These are phyloP conservation scores for Xylota segnis DNA, from an alignment of 2,888 invertebrate genomes.

Conservation along the genomic window DNA sequence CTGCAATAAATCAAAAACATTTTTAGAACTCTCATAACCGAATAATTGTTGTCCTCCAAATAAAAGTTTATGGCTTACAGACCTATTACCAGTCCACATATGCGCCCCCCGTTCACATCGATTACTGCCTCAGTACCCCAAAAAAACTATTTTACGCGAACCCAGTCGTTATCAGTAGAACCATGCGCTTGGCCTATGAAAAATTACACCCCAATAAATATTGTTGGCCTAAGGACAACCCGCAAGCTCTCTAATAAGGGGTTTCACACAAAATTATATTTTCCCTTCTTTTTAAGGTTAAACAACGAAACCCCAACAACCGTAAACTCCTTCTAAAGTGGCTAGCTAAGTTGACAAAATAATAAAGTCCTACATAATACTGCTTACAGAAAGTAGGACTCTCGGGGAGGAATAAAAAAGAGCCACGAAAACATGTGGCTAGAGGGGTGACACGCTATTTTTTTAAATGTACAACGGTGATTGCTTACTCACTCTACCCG, in stretches of 20 bases:
- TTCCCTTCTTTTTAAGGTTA: background rate
- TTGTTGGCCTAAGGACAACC: background rate
- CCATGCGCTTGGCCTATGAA: constrained; percentile 5
- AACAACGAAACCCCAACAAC: background rate
- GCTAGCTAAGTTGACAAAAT: constrained; percentile 27
- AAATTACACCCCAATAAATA: constrained; percentile 18
- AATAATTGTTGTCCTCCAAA: too few relatives aligned
- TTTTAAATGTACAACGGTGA: constrained; percentile 11
- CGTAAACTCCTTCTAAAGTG: background rate
- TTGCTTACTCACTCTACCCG: constrained; percentile 5
- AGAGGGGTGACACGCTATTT: background rate
- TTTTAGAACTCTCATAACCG: too few relatives aligned
- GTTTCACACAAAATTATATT: background rate
- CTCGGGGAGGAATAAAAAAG: background rate
- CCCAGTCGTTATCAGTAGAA: background rate
- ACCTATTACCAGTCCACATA: constrained; percentile 9
- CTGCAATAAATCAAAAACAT: too few relatives aligned
- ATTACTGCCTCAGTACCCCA: background rate
- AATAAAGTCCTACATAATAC: constrained; percentile 4
- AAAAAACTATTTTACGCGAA: constrained; percentile 1
- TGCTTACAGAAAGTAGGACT: background rate
- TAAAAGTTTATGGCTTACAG: background rate
- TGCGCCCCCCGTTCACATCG: background rate
- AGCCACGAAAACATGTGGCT: background rate
- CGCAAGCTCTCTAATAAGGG: background rate